Conservation (phyloP, 2,888 invertebrate genomes). For the Agrenia bidenticulata region DNA sequence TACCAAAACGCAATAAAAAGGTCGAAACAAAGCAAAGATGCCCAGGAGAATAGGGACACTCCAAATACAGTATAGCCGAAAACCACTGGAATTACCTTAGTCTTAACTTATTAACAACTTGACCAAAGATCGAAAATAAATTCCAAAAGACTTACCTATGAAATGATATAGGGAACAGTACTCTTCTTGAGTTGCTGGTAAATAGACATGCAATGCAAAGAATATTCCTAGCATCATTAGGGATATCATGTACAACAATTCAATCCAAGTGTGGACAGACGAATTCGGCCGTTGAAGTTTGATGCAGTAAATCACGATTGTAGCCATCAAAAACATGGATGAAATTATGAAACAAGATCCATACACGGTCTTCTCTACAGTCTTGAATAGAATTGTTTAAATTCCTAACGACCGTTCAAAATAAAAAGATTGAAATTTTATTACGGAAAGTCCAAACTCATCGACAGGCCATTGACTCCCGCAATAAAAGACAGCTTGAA, state of each 20-base stretch:
- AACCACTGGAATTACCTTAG: neutral
- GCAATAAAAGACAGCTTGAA: constrained; percentile 1
- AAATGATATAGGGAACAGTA: constrained; percentile 2
- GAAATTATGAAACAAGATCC: neutral
- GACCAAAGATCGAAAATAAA: too few species aligned
- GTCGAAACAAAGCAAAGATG: neutral
- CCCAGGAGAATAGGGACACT: neutral
- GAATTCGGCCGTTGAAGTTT: neutral
- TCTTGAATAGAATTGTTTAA: neutral
- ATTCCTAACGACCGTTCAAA: too few species aligned
- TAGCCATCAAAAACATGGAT: neutral
- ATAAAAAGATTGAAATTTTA: too few species aligned
- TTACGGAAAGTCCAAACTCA: neutral
- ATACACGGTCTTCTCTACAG: neutral
- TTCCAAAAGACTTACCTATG: constrained; percentile 2
- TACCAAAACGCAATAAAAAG: constrained; percentile 1
- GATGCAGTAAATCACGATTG: neutral
- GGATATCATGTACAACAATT: constrained; percentile 7
- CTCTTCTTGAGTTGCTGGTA: neutral
- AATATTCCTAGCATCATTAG: neutral
- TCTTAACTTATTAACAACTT: neutral
- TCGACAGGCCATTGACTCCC: neutral
- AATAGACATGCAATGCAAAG: neutral
- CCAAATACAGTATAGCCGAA: constrained; percentile 1
- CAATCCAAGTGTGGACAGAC: constrained; percentile 4